These are phyloP conservation scores for Syngnathus scovelli DNA, from an alignment of 2,113 vertebrate genomes.

Conservation along the genomic window DNA sequence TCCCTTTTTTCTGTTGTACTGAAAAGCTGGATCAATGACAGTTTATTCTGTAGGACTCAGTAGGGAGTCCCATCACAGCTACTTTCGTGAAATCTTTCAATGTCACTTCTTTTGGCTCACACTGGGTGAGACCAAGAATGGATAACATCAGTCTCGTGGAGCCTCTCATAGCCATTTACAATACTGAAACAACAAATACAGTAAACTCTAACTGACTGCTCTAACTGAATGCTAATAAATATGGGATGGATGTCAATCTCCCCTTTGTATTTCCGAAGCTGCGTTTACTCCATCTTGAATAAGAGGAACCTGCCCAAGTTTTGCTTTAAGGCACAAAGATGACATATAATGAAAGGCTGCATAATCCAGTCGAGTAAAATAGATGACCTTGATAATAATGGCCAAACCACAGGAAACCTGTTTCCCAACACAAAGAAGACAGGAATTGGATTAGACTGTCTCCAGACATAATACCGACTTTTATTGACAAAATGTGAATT, in stretches of 20 bases:
- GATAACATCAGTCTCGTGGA: too few species aligned
- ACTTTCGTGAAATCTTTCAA: background rate
- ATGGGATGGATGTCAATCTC: background rate
- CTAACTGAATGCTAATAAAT: background rate
- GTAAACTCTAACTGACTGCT: too few species aligned
- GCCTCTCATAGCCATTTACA: background rate
- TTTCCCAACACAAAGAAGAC: conserved; percentile 25
- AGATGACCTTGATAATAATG: conserved; percentile 8
- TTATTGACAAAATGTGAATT: conserved; percentile 39
- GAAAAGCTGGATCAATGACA: background rate
- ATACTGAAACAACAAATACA: background rate
- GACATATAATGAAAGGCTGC: background rate
- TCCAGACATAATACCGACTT: conserved; percentile 32
- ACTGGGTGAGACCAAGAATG: background rate
- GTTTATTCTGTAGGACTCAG: background rate
- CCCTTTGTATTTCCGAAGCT: background rate
- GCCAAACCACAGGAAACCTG: conserved; percentile 27
- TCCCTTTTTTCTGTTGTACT: background rate
- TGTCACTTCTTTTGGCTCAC: background rate
- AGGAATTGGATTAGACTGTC: conserved; percentile 30
- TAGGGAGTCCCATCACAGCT: background rate
- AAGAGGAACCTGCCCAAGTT: background rate
- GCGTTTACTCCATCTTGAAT: background rate
- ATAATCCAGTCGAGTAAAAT: background rate
- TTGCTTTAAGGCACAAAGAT: background rate